These are phyloP conservation scores for Bolborhynchus lineola DNA, from an alignment of 2,113 vertebrate genomes.

Conservation along the genomic window DNA sequence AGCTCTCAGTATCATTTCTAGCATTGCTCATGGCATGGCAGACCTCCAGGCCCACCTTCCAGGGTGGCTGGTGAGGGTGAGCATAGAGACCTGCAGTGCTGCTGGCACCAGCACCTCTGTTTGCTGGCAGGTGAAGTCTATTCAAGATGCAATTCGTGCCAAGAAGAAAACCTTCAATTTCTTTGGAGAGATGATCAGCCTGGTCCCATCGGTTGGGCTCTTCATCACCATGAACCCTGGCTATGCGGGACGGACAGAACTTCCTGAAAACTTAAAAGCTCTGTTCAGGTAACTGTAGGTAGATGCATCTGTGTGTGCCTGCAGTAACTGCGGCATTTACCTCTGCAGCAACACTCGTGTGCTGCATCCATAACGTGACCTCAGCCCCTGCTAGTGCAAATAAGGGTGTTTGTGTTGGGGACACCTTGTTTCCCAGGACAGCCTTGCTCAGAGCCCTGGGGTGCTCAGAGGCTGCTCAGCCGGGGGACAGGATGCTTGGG, in stretches of 20 bases:
- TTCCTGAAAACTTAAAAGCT: conserved; percentile 78
- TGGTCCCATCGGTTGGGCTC: conserved; percentile 67
- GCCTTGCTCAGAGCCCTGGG: background rate
- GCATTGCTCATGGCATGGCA: fast-evolving
- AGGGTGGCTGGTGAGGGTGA: background rate
- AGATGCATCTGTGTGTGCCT: background rate
- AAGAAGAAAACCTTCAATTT: conserved; percentile 73
- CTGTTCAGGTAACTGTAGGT: conserved; percentile 69
- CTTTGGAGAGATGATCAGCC: conserved; percentile 67
- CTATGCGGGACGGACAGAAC: conserved; percentile 73
- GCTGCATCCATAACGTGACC: fast-evolving
- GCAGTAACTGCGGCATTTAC: fast-evolving
- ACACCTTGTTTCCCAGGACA: background rate
- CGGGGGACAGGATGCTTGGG: fast-evolving
- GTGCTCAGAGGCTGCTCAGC: background rate
- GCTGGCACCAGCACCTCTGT: background rate
- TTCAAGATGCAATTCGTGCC: conserved; percentile 77
- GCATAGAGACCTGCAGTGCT: background rate
- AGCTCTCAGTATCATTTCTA: background rate
- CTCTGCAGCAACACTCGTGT: fast-evolving
- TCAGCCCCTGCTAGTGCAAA: background rate
- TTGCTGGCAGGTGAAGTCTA: conserved; percentile 68
- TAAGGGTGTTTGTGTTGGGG: fast-evolving
- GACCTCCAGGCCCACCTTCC: background rate
- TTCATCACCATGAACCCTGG: conserved; percentile 82